Conservation (phyloP, 2,888 invertebrate genomes). For the Phaonia tiefii region DNA sequence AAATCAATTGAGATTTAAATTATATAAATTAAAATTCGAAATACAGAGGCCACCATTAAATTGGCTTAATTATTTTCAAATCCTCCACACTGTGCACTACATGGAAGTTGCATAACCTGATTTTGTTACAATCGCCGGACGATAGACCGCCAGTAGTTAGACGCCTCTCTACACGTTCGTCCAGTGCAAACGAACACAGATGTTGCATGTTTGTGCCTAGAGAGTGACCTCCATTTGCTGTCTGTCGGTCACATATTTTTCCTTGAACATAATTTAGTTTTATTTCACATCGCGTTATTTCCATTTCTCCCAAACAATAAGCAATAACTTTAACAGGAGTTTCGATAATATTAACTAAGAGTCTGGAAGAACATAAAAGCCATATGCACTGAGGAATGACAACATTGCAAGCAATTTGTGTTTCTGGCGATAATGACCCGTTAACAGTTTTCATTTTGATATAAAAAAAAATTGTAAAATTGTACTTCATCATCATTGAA, state of each 20-base stretch:
- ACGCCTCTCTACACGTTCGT: background rate
- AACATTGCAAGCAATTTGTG: background rate
- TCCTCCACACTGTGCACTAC: background rate
- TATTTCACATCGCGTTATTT: background rate
- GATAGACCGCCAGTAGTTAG: background rate
- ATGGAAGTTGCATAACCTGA: constrained; percentile 50
- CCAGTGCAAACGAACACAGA: background rate
- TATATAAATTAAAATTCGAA: too few relatives aligned
- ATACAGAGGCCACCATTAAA: too few relatives aligned
- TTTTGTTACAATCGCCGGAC: background rate
- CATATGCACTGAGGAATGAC: background rate
- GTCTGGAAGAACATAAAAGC: too few relatives aligned
- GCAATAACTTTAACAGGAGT: constrained; percentile 37
- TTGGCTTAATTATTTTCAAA: too few relatives aligned
- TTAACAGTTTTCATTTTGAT: constrained; percentile 36
- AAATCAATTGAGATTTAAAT: too few relatives aligned
- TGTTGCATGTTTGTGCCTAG: constrained; percentile 6
- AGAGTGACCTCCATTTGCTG: constrained; percentile 37
- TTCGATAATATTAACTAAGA: background rate
- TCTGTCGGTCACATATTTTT: constrained; percentile 10
- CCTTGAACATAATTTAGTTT: constrained; percentile 33
- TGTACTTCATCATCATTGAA: constrained; percentile 25
- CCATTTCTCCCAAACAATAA: background rate
- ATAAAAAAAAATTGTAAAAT: too few relatives aligned
- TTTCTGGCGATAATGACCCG: constrained; percentile 36